Conservation (phyloP, 1,140 invertebrate genomes). For the Carposina sasakii region DNA sequence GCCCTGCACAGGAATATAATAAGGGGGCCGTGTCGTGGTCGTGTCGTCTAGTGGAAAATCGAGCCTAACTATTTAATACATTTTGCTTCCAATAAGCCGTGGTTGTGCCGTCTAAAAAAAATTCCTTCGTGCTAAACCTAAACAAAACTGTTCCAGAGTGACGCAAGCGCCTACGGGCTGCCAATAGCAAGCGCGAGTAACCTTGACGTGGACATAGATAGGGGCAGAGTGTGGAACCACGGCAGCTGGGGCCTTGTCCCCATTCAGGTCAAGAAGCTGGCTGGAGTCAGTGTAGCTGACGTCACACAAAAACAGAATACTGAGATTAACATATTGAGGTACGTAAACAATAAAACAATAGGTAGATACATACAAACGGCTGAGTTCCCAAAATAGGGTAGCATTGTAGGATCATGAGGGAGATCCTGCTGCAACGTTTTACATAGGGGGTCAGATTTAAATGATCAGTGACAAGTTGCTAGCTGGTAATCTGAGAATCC, state of each 20-base stretch:
- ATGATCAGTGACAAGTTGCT: no score
- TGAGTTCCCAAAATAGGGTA: no score
- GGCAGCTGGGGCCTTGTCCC: constrained; percentile 58
- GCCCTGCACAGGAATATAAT: no score
- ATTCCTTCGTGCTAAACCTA: constrained; percentile 2
- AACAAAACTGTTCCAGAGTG: constrained; percentile 38
- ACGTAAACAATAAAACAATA: constrained; percentile 2
- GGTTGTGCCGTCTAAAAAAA: no score
- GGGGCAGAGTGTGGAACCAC: constrained; percentile 35
- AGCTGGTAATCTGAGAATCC: no score
- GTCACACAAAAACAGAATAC: constrained; percentile 54
- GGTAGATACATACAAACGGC: neutral
- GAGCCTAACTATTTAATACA: no score
- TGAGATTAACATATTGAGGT: constrained; percentile 61
- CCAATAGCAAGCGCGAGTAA: constrained; percentile 51
- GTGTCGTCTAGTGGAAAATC: no score
- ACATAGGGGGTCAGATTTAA: no score
- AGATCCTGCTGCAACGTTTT: no score
- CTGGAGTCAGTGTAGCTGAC: constrained; percentile 45
- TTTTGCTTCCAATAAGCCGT: no score
- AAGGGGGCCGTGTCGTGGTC: no score
- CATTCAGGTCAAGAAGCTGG: constrained; percentile 52
- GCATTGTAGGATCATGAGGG: no score
- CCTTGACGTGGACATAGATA: constrained; percentile 41
- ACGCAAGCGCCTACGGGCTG: constrained; percentile 51